Evolutionary conservation across 2,888 invertebrate species (phyloP).

Genomic region (Drosophila anceps): DNA sequence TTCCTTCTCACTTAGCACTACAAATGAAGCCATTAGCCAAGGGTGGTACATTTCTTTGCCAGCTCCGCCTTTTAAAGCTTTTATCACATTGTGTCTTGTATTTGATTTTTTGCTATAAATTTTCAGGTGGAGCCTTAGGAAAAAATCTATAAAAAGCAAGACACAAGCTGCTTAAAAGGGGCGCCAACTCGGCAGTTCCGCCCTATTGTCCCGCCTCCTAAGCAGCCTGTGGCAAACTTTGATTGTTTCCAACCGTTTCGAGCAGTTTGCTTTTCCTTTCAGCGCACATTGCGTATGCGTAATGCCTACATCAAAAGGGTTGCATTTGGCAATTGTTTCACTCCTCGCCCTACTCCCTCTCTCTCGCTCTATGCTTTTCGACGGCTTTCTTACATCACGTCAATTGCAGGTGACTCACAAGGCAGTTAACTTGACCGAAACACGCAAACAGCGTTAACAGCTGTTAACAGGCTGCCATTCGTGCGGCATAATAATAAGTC

Average conservation of each 20-base stretch:
- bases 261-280: conserved; percentile 36
- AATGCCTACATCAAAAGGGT: conserved; percentile 60
- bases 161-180: conserved; percentile 45
- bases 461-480: conserved; percentile 71
- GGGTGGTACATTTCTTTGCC: conserved; percentile 17
- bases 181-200: conserved; percentile 11
- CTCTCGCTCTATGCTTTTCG: background rate
- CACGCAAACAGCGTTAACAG: conserved; percentile 72
- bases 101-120: conserved; percentile 61
- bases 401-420: conserved; percentile 78
- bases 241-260: conserved; percentile 60
- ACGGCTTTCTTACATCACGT: conserved; percentile 41
- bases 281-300: conserved; percentile 69
- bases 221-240: conserved; percentile 61
- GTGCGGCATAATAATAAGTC: conserved; percentile 76
- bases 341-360: background rate
- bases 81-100: conserved; percentile 43
- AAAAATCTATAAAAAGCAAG: conserved; percentile 26
- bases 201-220: background rate
- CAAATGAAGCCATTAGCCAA: conserved; percentile 70
- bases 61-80: conserved; percentile 39
- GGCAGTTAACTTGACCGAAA: conserved; percentile 55
- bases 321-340: conserved; percentile 38
- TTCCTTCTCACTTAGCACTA: conserved; percentile 19
- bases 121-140: conserved; percentile 33